Evolutionary conservation across 2,113 vertebrate genomes (phyloP).

Genomic region (Limanda limanda): DNA sequence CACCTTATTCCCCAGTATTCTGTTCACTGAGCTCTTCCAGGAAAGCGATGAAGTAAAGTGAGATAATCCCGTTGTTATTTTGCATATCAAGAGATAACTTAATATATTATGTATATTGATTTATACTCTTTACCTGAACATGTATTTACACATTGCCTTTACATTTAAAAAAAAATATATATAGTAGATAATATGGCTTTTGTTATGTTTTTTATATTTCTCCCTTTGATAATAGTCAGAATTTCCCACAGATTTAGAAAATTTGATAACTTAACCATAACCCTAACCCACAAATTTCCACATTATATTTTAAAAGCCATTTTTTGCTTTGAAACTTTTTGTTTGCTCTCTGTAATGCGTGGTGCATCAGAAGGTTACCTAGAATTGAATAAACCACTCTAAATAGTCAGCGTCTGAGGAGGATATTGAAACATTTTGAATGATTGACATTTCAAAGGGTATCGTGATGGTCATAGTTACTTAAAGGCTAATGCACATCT

Average conservation of each 20-base stretch:
- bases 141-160: constrained; percentile 14
- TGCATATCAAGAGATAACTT: constrained; percentile 6
- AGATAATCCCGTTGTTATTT: constrained; percentile 13
- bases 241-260: background rate
- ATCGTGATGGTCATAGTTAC: constrained; percentile 45
- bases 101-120: constrained; percentile 21
- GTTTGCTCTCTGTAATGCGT: background rate
- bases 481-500: constrained; percentile 63
- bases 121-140: constrained; percentile 5
- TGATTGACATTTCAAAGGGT: constrained; percentile 56
- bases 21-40: constrained; percentile 17
- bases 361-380: constrained; percentile 27
- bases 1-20: constrained; percentile 36
- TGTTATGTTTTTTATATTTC: background rate
- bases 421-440: constrained; percentile 25
- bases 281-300: no score
- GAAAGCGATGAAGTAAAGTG: constrained; percentile 1
- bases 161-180: no score
- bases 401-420: constrained; percentile 34
- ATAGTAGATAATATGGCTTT: background rate
- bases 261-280: no score
- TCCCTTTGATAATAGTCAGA: no score
- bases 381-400: constrained; percentile 43
- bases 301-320: background rate
- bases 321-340: constrained; percentile 18